phyloP scores from a whole-genome alignment of 1,140 invertebrate species.

The Andrena cerasifolii region DNA sequence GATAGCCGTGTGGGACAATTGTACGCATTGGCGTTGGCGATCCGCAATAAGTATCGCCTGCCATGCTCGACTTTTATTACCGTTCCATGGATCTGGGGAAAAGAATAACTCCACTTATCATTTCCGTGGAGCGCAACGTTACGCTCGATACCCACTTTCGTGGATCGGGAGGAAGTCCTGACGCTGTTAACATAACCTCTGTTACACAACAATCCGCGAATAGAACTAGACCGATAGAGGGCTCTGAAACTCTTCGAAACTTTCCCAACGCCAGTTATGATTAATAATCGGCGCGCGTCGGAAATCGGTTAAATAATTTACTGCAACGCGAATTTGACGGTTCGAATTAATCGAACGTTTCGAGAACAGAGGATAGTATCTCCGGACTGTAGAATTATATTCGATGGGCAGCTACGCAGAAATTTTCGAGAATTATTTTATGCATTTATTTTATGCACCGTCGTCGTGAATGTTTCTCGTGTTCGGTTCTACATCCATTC shows the following conservation, averaged over 20 bases:
- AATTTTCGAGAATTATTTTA: too few species aligned
- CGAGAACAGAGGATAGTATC: background rate
- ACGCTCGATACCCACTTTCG: background rate
- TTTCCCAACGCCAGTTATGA: background rate
- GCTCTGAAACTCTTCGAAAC: background rate
- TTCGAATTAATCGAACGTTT: too few species aligned
- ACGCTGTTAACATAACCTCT: background rate
- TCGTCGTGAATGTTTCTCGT: too few species aligned
- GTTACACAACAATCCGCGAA: slow-evolving; percentile 1
- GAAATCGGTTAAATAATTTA: background rate
- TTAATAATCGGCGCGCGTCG: background rate
- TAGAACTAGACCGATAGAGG: too few species aligned
- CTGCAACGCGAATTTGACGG: background rate
- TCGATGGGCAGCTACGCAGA: too few species aligned
- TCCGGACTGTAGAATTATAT: too few species aligned
- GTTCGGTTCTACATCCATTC: too few species aligned
- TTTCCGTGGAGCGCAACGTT: background rate
- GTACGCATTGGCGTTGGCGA: slow-evolving; percentile 69
- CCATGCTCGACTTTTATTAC: slow-evolving; percentile 51
- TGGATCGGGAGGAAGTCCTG: slow-evolving; percentile 2
- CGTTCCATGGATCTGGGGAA: slow-evolving; percentile 35
- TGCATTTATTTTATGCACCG: too few species aligned
- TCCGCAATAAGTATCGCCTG: slow-evolving; percentile 58
- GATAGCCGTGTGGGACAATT: slow-evolving; percentile 83
- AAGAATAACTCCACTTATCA: background rate